Evolutionary conservation across 2,888 invertebrate species (phyloP).

Genomic region (Xestia c-nigrum): DNA sequence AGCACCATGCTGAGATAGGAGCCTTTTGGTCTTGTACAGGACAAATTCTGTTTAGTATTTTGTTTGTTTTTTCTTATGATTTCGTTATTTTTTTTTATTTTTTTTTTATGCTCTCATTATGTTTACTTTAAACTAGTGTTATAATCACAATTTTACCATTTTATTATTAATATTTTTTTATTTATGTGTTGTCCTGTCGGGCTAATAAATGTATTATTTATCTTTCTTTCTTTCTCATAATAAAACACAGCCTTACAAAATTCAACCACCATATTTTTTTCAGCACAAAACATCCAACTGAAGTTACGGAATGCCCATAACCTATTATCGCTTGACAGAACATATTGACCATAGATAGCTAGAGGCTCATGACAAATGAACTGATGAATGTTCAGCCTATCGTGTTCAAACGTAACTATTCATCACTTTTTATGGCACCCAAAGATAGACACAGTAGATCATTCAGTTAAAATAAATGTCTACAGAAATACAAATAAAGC

Average conservation of each 20-base stretch:
- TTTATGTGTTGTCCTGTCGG: too few relatives aligned
- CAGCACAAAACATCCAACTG: background rate
- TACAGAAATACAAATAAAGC: background rate
- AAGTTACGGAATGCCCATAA: background rate
- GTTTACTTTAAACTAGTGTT: too few relatives aligned
- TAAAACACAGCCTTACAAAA: background rate
- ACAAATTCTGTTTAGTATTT: too few relatives aligned
- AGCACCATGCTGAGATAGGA: too few relatives aligned
- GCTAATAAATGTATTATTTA: too few relatives aligned
- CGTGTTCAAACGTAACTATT: constrained; percentile 14
- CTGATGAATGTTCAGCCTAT: constrained; percentile 18
- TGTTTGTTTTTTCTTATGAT: too few relatives aligned
- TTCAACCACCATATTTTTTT: background rate
- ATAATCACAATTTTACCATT: too few relatives aligned
- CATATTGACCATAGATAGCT: constrained; percentile 17
- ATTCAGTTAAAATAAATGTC: background rate
- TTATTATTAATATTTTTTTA: too few relatives aligned
- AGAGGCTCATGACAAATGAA: constrained; percentile 28
- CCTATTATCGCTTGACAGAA: constrained; percentile 10
- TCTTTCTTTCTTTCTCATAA: too few relatives aligned
- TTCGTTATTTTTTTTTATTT: too few relatives aligned
- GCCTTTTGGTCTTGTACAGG: too few relatives aligned
- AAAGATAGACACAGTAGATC: background rate
- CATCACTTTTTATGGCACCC: constrained; percentile 34
- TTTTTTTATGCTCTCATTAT: too few relatives aligned